Base-by-base conservation (phyloP, 2,113 vertebrate species). In the Xiphias gladius region DNA sequence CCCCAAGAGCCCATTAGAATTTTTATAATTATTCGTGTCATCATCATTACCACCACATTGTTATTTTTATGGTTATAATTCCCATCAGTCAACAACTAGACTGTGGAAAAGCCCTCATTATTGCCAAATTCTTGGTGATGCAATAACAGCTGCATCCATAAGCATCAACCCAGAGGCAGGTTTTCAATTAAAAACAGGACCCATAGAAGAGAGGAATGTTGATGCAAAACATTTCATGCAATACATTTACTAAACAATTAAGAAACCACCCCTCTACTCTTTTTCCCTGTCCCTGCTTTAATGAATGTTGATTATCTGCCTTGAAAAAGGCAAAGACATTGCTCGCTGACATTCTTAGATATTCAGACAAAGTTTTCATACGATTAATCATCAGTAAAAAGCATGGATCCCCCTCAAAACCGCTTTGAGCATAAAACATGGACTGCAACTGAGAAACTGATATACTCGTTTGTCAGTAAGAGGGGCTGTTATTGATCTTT, bases 21-120 rank as follows among this genome's bases (percentile, higher is more conserved):
- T 73, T 69, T 83, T 86, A 48, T 78, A 89, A 86, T 84, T 85
- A 87, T 88, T 90, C 12, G 30, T 82, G 65, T 84, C 80, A 88
- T 87, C 58, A 77, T 89, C 90, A 89, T 93, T 86, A 92, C 75
- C 59, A 84, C 35, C 57, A 76, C 69, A 75, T 80, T 90, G 85
- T 83, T 88, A 82, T 91, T 89, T 86, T 79, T 85, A 84, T 77
- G 41, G 62, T 50, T 75, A 54, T 69, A 84, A 82, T 80, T 87
- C 48, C 22, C 71, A 83, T 91, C 73, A 87, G 83, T 88, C 80
- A 90, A 85, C 71, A 77, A 70, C 41, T 68, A 64, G 64, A 79
- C 76, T 77, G 83, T 71, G 88, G 70, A 88, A 89, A 82, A 78
- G 16, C 43, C 73, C 37, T 71, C 32, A 26, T 84, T 72, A 80